These are phyloP conservation scores for Antheraea mylitta DNA, from an alignment of 1,140 invertebrate species.

Conservation along the genomic window DNA sequence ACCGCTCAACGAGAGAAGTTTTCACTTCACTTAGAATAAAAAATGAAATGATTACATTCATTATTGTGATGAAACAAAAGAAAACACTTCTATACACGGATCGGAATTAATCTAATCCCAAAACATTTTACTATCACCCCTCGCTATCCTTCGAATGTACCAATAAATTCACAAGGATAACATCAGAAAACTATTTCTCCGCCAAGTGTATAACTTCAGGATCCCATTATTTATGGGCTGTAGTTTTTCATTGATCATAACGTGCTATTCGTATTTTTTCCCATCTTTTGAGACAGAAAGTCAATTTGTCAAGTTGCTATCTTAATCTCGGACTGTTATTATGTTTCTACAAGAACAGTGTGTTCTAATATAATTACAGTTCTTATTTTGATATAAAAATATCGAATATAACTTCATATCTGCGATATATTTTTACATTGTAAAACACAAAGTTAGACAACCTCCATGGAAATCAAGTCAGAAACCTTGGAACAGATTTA, in stretches of 20 bases:
- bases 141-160: neutral
- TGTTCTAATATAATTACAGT: no score
- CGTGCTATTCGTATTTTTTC: neutral
- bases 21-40: no score
- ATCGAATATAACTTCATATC: no score
- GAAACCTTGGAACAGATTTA: no score
- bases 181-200: neutral
- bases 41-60: no score
- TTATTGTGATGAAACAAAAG: neutral
- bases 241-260: slow-evolving; percentile 3
- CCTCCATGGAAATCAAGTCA: no score
- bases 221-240: neutral
- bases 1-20: no score
- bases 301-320: neutral
- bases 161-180: neutral
- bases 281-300: neutral
- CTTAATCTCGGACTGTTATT: neutral
- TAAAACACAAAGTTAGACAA: no score
- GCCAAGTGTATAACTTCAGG: neutral
- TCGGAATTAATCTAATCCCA: neutral
- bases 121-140: neutral
- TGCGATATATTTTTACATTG: no score
- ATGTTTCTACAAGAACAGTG: neutral
- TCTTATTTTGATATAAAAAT: no score
- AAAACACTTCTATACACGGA: neutral